Percentiles rank a stretch among this genome's conserved stretches.
phyloP scores from a whole-genome alignment of 2,797 vertebrate genomes.

The Sandelia bainsii region DNA sequence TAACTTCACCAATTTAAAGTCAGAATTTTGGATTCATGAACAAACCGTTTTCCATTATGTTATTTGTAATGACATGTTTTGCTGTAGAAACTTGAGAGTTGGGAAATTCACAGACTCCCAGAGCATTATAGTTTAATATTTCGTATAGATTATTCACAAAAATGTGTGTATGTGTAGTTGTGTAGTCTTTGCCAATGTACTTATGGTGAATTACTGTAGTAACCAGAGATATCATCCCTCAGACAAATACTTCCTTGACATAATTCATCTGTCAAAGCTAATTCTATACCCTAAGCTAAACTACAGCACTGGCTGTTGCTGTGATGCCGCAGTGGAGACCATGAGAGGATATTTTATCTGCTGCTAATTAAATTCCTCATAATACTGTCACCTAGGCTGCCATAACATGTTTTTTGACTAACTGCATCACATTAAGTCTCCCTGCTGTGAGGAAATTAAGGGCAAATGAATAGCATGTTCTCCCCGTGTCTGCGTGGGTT shows the following conservation, averaged over 20 bases:
- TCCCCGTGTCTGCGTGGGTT: no score
- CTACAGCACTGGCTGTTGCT: background rate
- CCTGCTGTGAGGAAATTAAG: conserved; percentile 32
- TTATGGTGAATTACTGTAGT: background rate
- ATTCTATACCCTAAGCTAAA: background rate
- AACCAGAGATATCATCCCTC: background rate
- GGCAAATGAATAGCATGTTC: conserved; percentile 30
- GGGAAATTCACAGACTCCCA: background rate
- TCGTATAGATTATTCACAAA: background rate
- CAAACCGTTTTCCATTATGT: background rate
- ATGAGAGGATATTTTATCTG: conserved; percentile 17
- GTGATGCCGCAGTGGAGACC: background rate
- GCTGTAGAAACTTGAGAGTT: background rate
- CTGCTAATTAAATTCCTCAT: conserved; percentile 36
- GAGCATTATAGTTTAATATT: background rate
- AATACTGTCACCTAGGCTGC: conserved; percentile 15
- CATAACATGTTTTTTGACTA: conserved; percentile 33
- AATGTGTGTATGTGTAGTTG: background rate
- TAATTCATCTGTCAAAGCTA: background rate
- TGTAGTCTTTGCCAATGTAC: background rate
- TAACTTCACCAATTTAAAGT: background rate
- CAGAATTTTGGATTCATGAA: background rate
- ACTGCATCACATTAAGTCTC: conserved; percentile 23
- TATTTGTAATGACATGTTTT: background rate
- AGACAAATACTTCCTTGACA: background rate